Base-by-base conservation (phyloP, 1,140 invertebrate genomes). In the Calephelis nemesis region DNA sequence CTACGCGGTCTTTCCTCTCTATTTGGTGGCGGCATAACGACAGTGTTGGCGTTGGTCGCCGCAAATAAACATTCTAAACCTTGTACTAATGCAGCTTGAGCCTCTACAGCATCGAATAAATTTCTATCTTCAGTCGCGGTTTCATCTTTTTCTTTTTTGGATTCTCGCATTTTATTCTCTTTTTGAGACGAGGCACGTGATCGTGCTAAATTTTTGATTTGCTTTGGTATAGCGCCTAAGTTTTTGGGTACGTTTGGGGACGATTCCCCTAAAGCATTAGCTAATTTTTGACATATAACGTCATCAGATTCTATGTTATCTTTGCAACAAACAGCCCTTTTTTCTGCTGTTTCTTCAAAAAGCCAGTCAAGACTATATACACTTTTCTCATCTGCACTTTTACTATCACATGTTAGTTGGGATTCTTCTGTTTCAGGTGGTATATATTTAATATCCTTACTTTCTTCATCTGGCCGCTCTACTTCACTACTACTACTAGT, bases 201-300 rank as follows among this genome's bases (percentile, higher is more conserved):
- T 76, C 92, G 87, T 47, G 85, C 82, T 75, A 90, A 74, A 74
- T 90, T 92, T 85, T 91, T 92, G 75, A 92, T 92, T 83, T 94
- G 94, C 78, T 96, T 96, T 39, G 95, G 95, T 76, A 96, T 96
- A 49, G 95, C 95, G 11, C 96, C 96, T 73, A 96, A 93, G 79
- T 94, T 93, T 84, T 93, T 93, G 78, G 90, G 90, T 71, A 89
- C 87, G 48, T 89, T 91, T 10, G 81, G 79, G 19, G 88, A 89
- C n/a, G 87, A 85, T 72, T 92, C 90, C 30, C 84, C 88, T 69
- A 88, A 75, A 13, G 88, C 87, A 67, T 73, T 82, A 45, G 83
- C 74, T 70, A 85, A 71, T 81, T 88, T 92, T 67, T 88, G 82
- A 64, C 75, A 83, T 63, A 84, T 52, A 6, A 81, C 70, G 39